Conservation (phyloP, 2,797 vertebrate species). For the Scomberomorus guttatus region DNA sequence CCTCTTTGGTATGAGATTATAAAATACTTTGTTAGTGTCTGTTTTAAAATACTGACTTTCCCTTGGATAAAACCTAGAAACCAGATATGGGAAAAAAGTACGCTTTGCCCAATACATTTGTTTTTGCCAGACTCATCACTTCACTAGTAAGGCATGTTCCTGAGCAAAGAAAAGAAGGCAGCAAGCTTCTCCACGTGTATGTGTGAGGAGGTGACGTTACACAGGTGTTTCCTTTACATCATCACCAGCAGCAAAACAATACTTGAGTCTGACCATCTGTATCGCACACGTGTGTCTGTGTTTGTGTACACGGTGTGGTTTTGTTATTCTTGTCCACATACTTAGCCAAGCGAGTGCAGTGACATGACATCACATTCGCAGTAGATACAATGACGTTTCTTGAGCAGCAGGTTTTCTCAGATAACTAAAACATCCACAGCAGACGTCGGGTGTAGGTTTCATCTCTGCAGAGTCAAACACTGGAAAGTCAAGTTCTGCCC, state of each 20-base stretch:
- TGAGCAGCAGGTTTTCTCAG: background rate
- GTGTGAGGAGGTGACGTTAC: slow-evolving; percentile 53
- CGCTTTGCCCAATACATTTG: slow-evolving; percentile 1
- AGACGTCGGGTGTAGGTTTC: background rate
- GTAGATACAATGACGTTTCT: slow-evolving; percentile 1
- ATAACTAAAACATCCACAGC: background rate
- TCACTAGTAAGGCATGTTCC: slow-evolving; percentile 14
- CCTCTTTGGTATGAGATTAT: slow-evolving; percentile 41
- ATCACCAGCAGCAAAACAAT: slow-evolving; percentile 71
- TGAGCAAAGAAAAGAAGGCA: background rate
- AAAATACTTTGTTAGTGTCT: slow-evolving; percentile 12
- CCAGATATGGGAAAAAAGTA: slow-evolving; percentile 13
- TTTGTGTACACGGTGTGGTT: slow-evolving; percentile 23
- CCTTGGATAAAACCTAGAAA: slow-evolving; percentile 7
- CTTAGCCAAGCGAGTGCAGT: slow-evolving; percentile 9
- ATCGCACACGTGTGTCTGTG: slow-evolving; percentile 17
- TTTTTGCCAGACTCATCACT: slow-evolving; percentile 24
- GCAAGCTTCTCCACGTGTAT: slow-evolving; percentile 3
- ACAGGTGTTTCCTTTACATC: slow-evolving; percentile 83
- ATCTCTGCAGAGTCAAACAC: slow-evolving; percentile 3
- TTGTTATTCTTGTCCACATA: slow-evolving; percentile 25
- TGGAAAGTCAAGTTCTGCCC: background rate
- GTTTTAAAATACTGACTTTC: slow-evolving; percentile 7
- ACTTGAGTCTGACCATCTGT: slow-evolving; percentile 73
- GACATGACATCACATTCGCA: slow-evolving; percentile 22